These are phyloP conservation scores for Craniophora ligustri DNA, from an alignment of 2,888 invertebrate species.

Conservation along the genomic window DNA sequence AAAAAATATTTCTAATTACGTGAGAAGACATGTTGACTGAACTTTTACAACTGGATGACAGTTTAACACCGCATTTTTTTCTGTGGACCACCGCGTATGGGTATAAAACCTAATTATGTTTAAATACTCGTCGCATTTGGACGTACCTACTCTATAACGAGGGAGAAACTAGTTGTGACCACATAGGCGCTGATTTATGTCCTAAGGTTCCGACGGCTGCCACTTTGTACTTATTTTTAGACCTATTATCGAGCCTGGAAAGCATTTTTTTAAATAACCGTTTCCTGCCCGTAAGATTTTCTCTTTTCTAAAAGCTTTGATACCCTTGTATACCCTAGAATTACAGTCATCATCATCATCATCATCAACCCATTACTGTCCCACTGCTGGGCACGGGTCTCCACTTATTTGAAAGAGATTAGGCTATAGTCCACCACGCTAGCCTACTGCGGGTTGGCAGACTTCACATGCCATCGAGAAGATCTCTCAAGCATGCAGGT, in stretches of 20 bases:
- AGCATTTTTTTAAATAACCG: slow-evolving; percentile 5
- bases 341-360: no score
- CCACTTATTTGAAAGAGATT: no score
- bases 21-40: not conserved
- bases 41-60: not conserved
- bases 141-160: slow-evolving; percentile 23
- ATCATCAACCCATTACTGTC: no score
- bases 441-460: no score
- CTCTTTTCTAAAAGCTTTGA: no score
- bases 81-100: not conserved
- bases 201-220: slow-evolving; percentile 3
- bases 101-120: slow-evolving; percentile 18
- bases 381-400: no score
- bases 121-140: slow-evolving; percentile 37
- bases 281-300: no score
- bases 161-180: slow-evolving; percentile 35
- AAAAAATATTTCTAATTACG: not conserved
- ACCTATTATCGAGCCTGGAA: not conserved
- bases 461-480: no score
- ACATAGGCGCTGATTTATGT: slow-evolving; percentile 34
- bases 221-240: slow-evolving; percentile 35
- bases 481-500: no score
- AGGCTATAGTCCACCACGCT: no score
- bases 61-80: not conserved
- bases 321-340: no score